Percentiles rank a stretch among this genome's conserved stretches.
These are phyloP conservation scores for Sarcophaga subvicina DNA, from an alignment of 2,888 invertebrate genomes.

Conservation along the genomic window DNA sequence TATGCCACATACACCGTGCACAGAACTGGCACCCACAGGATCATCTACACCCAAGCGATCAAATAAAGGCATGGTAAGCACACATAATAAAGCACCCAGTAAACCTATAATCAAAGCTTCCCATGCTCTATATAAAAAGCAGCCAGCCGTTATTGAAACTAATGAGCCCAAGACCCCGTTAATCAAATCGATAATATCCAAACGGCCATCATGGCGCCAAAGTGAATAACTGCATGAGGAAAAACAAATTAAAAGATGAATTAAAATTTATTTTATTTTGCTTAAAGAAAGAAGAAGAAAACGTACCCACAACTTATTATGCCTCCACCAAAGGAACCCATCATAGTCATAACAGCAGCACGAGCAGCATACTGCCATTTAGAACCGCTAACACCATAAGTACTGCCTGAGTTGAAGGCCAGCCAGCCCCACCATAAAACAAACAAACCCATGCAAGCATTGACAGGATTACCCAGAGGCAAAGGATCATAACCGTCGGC, in stretches of 20 bases:
- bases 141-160: constrained; percentile 94
- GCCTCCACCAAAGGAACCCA: constrained; percentile 95
- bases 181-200: constrained; percentile 93
- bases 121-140: constrained; percentile 93
- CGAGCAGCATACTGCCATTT: constrained; percentile 96
- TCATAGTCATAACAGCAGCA: constrained; percentile 95
- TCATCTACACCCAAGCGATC: constrained; percentile 90
- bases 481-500: constrained; percentile 88
- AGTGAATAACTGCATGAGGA: constrained; percentile 84
- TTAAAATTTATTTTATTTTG: constrained; percentile 73
- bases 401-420: constrained; percentile 96
- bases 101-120: constrained; percentile 92
- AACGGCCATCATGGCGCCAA: constrained; percentile 86
- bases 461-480: constrained; percentile 93
- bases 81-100: constrained; percentile 89
- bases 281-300: neutral
- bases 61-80: constrained; percentile 88
- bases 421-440: constrained; percentile 99
- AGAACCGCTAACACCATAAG: constrained; percentile 89
- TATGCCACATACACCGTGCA: constrained; percentile 91
- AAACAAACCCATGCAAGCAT: constrained; percentile 95
- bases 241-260: neutral
- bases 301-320: constrained; percentile 83
- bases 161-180: constrained; percentile 94
- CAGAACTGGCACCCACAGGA: constrained; percentile 95